Conservation (phyloP, 2,797 vertebrate genomes). For the Tenualosa ilisha region DNA sequence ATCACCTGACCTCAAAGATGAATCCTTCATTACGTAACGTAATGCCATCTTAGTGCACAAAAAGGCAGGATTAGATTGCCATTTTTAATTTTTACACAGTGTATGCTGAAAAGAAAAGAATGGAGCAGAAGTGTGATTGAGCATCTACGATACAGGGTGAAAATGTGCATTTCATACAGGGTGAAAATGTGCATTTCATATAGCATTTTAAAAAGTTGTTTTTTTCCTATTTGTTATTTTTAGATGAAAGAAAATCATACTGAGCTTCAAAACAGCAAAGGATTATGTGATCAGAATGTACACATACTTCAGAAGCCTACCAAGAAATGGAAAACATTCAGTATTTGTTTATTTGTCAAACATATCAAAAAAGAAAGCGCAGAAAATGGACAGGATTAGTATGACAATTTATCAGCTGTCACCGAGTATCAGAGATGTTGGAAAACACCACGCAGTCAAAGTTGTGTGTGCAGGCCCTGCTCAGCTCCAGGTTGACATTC, state of each 20-base stretch:
- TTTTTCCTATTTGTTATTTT: neutral
- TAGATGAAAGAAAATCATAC: neutral
- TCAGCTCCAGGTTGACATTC: conserved; percentile 57
- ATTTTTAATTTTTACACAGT: neutral
- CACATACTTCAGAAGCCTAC: neutral
- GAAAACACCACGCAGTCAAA: conserved; percentile 50
- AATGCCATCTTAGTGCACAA: conserved; percentile 20
- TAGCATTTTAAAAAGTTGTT: neutral
- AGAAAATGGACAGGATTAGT: conserved; percentile 40
- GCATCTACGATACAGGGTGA: neutral
- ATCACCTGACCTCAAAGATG: neutral
- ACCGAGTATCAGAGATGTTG: conserved; percentile 46
- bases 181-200: neutral
- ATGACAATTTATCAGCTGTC: conserved; percentile 53
- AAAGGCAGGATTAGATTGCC: neutral
- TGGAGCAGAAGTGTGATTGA: neutral
- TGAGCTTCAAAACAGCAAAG: neutral
- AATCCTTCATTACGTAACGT: neutral
- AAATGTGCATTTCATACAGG: neutral
- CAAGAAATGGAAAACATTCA: neutral
- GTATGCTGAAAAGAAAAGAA: neutral
- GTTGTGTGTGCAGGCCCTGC: conserved; percentile 33
- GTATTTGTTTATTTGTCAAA: neutral
- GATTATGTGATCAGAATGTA: conserved; percentile 5
- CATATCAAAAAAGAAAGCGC: neutral